Percentiles rank a stretch among this genome's conserved stretches.
Evolutionary conservation across 2,797 vertebrate genomes (phyloP).

Genomic region (Oreochromis mossambicus): DNA sequence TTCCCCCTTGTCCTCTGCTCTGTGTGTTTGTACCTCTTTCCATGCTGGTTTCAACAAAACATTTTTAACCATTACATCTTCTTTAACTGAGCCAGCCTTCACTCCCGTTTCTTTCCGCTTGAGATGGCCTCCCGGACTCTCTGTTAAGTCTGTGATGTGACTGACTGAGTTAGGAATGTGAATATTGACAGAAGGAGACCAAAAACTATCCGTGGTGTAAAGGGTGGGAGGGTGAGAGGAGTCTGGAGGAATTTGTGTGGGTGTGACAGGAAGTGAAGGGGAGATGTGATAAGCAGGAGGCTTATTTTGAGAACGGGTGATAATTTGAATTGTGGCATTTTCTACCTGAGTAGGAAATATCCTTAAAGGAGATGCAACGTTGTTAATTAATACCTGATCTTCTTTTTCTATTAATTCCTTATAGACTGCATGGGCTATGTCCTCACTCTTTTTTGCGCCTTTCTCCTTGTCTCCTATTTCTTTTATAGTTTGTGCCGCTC

Average conservation of each 20-base stretch:
- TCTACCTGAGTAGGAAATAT: neutral
- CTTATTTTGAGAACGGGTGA: constrained; percentile 18
- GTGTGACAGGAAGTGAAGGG: neutral
- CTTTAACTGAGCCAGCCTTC: neutral
- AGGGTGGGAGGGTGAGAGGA: neutral
- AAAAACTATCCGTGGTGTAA: neutral
- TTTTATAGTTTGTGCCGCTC: neutral
- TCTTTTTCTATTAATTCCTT: neutral
- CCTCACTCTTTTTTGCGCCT: neutral
- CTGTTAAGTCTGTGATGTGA: constrained; percentile 1
- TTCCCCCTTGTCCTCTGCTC: neutral
- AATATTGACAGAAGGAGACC: neutral
- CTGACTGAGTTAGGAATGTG: neutral
- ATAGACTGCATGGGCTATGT: neutral
- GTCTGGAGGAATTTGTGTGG: neutral
- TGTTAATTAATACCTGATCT: neutral
- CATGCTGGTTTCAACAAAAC: neutral
- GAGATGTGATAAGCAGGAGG: neutral
- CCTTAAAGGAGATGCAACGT: constrained; percentile 3
- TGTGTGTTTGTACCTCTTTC: constrained; percentile 1
- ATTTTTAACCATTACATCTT: neutral
- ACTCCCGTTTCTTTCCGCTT: constrained; percentile 4
- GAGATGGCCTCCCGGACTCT: neutral
- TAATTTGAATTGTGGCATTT: neutral
- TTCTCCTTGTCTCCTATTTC: neutral